Percentiles rank a stretch among this genome's conserved stretches.
Conservation (phyloP, 2,113 vertebrate species). For the Vulpes ferrilata region DNA sequence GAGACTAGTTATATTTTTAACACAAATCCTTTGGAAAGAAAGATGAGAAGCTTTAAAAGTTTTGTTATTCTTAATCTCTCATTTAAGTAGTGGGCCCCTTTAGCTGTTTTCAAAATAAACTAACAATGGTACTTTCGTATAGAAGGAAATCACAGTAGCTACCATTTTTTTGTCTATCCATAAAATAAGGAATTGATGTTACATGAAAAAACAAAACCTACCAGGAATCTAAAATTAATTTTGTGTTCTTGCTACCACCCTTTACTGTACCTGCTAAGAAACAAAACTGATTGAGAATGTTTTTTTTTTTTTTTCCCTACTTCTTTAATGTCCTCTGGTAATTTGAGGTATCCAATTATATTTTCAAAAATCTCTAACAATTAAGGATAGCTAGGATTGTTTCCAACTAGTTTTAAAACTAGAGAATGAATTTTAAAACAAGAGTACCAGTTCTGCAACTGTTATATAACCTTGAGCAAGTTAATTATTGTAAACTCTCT, state of each 20-base stretch:
- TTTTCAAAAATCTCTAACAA: background rate
- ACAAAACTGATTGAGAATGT: background rate
- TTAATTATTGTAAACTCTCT: background rate
- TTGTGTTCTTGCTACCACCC: background rate
- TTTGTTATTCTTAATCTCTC: background rate
- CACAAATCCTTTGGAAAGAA: background rate
- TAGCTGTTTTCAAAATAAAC: background rate
- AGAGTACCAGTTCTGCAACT: background rate
- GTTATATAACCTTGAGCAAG: background rate
- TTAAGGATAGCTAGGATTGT: background rate
- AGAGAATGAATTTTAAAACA: constrained; percentile 48
- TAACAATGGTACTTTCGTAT: background rate
- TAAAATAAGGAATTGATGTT: background rate
- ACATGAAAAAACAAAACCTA: background rate
- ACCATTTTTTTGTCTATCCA: background rate
- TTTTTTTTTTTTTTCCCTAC: background rate
- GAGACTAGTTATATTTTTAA: background rate
- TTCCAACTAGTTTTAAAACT: constrained; percentile 14
- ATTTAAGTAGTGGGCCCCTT: constrained; percentile 11
- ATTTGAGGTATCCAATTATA: background rate
- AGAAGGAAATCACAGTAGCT: background rate
- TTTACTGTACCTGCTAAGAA: background rate
- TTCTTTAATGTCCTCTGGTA: constrained; percentile 17
- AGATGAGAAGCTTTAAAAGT: background rate
- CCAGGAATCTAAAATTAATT: background rate